Percentiles rank a stretch among this genome's conserved stretches.
These are phyloP conservation scores for Adelges cooleyi DNA, from an alignment of 1,140 invertebrate species.

Conservation along the genomic window DNA sequence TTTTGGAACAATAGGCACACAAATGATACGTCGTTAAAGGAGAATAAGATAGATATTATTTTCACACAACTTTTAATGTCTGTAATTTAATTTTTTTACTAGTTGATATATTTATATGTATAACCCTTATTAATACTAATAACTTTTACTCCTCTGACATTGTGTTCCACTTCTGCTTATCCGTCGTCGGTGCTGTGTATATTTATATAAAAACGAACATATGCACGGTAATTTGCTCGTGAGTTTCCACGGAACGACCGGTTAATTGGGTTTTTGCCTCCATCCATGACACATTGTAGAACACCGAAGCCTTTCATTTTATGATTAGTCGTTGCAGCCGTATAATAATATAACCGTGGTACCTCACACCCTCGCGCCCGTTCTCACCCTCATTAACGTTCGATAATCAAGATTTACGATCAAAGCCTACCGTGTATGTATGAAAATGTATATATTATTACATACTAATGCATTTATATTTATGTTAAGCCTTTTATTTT, in stretches of 20 bases:
- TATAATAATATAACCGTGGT: background rate
- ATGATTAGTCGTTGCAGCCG: background rate
- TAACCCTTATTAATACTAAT: conserved; percentile 19
- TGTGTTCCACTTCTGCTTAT: background rate
- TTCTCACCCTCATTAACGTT: conserved; percentile 3
- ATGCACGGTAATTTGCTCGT: background rate
- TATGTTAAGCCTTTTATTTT: no score
- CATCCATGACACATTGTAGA: conserved; percentile 15
- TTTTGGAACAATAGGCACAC: no score
- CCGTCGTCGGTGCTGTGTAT: background rate
- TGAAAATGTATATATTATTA: background rate
- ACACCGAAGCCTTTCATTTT: background rate
- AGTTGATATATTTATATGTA: background rate
- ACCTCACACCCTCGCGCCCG: background rate
- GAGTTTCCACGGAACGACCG: conserved; percentile 3
- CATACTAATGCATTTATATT: no score
- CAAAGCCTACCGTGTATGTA: background rate
- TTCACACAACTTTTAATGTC: conserved; percentile 5
- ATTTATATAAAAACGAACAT: background rate
- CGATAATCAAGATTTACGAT: conserved; percentile 22
- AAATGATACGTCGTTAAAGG: no score
- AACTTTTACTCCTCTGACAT: background rate
- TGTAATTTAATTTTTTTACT: background rate
- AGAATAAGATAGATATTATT: no score
- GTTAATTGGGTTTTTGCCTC: conserved; percentile 25